These are phyloP conservation scores for Hydrotaea diabolus DNA, from an alignment of 2,888 invertebrate genomes.

Conservation along the genomic window DNA sequence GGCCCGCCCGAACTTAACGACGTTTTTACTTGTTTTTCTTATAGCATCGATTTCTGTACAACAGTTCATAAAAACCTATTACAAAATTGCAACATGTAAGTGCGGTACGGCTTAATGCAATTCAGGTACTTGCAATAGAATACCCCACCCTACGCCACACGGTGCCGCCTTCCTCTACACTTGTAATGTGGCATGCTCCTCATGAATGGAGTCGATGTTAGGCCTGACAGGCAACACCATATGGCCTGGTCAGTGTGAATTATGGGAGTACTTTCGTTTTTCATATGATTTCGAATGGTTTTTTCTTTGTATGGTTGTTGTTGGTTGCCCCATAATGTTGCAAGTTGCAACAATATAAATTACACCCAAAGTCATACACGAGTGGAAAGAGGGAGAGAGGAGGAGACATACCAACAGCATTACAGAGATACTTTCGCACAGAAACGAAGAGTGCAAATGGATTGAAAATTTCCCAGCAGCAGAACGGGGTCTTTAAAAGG, in stretches of 20 bases:
- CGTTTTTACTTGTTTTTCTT: slow-evolving; percentile 2
- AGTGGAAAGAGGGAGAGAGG: too few relatives aligned
- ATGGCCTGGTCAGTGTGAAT: not conserved
- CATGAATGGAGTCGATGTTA: not conserved
- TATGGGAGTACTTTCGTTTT: slow-evolving; percentile 47
- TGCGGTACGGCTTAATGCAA: not conserved
- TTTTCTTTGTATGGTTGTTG: not conserved
- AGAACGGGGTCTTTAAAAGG: too few relatives aligned
- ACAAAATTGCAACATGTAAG: slow-evolving; percentile 33
- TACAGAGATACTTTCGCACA: not conserved
- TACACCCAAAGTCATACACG: not conserved
- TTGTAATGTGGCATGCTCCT: not conserved
- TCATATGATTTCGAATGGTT: slow-evolving; percentile 1
- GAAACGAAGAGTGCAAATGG: not conserved
- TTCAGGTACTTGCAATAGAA: slow-evolving; percentile 9
- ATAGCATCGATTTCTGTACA: slow-evolving; percentile 48
- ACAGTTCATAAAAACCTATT: slow-evolving; percentile 28
- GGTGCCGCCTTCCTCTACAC: not conserved
- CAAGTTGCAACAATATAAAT: too few relatives aligned
- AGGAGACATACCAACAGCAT: slow-evolving; percentile 14
- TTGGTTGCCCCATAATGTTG: slow-evolving; percentile 43
- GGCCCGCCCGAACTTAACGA: too few relatives aligned
- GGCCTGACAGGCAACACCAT: not conserved
- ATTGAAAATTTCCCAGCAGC: not conserved
- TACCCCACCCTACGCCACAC: too few relatives aligned